phyloP scores from a whole-genome alignment of 1,140 invertebrate genomes.

The Schmidtea mediterranea region DNA sequence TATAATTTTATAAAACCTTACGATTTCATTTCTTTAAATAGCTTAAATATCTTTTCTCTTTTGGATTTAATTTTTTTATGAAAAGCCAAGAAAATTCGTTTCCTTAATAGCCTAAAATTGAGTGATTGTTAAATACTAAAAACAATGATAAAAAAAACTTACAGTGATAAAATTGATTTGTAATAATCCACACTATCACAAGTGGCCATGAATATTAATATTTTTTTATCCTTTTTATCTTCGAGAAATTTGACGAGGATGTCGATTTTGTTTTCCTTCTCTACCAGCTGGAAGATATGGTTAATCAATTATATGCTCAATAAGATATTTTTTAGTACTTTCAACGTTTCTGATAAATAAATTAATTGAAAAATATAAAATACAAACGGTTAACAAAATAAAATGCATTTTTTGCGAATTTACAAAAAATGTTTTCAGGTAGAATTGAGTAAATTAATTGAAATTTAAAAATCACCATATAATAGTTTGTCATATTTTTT shows the following conservation, averaged over 20 bases:
- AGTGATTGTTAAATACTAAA: background rate
- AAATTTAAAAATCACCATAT: too few species aligned
- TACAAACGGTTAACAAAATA: too few species aligned
- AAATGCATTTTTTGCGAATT: too few species aligned
- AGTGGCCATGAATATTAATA: constrained; percentile 73
- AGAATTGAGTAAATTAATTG: too few species aligned
- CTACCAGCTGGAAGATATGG: background rate
- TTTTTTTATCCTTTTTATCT: constrained; percentile 39
- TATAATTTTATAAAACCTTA: constrained; percentile 11
- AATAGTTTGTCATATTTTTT: too few species aligned
- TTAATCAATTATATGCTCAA: too few species aligned
- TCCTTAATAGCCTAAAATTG: constrained; percentile 29
- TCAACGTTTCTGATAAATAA: too few species aligned
- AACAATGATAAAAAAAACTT: background rate
- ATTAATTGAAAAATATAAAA: too few species aligned
- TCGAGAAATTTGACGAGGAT: constrained; percentile 45
- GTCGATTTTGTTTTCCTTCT: constrained; percentile 27
- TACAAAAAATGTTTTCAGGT: too few species aligned
- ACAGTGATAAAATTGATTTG: background rate
- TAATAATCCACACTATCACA: constrained; percentile 75
- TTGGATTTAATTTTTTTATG: constrained; percentile 84
- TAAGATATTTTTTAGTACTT: too few species aligned
- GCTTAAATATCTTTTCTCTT: constrained; percentile 51
- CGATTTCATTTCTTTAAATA: constrained; percentile 43
- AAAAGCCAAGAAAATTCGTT: constrained; percentile 41